Conservation (phyloP, 2,888 invertebrate genomes). For the Apamea epomidion region DNA sequence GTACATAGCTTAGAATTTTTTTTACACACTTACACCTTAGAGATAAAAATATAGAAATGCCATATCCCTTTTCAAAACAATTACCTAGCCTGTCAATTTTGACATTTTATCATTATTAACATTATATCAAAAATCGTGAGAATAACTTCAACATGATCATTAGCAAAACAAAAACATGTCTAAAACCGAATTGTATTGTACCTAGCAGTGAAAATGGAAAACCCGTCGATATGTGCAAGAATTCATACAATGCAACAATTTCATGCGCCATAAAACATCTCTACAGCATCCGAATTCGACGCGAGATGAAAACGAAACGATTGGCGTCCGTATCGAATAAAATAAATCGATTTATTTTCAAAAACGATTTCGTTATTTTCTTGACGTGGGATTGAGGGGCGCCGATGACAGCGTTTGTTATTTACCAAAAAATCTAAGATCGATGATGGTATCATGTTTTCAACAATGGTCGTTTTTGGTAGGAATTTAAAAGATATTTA, state of each 20-base stretch:
- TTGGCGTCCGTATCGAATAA: constrained; percentile 88
- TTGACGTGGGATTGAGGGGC: constrained; percentile 82
- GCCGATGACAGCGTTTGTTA: constrained; percentile 76
- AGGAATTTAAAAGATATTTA: constrained; percentile 31
- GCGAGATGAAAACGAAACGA: constrained; percentile 81
- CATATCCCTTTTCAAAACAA: background rate
- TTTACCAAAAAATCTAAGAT: constrained; percentile 70
- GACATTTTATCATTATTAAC: constrained; percentile 41
- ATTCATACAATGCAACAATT: constrained; percentile 86
- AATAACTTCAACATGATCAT: constrained; percentile 80
- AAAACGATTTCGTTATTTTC: constrained; percentile 86
- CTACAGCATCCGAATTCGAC: constrained; percentile 80
- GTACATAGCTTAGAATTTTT: background rate
- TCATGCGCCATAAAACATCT: constrained; percentile 89
- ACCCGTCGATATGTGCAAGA: constrained; percentile 79
- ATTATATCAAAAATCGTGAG: constrained; percentile 73
- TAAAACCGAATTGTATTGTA: constrained; percentile 84
- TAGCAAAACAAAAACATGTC: constrained; percentile 80
- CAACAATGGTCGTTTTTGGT: constrained; percentile 52
- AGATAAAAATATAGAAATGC: background rate
- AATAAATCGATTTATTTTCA: constrained; percentile 88
- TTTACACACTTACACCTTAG: background rate
- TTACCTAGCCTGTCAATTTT: constrained; percentile 24
- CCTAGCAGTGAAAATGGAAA: constrained; percentile 85
- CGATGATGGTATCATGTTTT: constrained; percentile 62